Evolutionary conservation across 64 coral and sea anemone species (phyloP).

Genomic region (Porites lutea): DNA sequence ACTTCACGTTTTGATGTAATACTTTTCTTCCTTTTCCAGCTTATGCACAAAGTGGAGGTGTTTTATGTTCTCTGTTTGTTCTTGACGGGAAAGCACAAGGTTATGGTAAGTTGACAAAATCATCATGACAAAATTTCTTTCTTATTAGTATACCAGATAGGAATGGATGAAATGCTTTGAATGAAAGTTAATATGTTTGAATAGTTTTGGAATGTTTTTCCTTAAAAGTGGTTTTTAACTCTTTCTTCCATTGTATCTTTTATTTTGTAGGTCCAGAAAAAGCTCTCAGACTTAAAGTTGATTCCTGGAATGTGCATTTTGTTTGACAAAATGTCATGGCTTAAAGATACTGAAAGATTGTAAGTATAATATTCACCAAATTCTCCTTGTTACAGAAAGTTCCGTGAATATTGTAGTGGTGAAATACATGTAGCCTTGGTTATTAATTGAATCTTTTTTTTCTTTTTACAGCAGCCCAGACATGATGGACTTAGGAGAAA

Average conservation of each 20-base stretch:
- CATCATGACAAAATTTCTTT: neutral
- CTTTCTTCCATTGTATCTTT: neutral
- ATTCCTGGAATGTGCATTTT: conserved; percentile 92
- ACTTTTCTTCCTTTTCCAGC: conserved; percentile 1
- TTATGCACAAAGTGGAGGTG: conserved; percentile 94
- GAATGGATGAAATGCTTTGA: no score
- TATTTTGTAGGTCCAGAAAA: conserved; percentile 71
- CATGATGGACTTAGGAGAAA: conserved; percentile 65
- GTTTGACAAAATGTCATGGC: conserved; percentile 92
- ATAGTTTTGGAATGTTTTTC: no score
- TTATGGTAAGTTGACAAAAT: conserved; percentile 50
- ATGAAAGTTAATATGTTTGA: no score
- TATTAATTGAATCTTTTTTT: neutral
- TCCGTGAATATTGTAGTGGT: no score
- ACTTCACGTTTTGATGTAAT: neutral
- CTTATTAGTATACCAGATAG: no score
- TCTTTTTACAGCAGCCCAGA: conserved; percentile 33
- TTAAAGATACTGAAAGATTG: conserved; percentile 52
- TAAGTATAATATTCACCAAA: neutral
- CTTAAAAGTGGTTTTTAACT: no score
- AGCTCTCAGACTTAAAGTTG: conserved; percentile 78
- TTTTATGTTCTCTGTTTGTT: conserved; percentile 96
- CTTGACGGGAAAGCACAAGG: conserved; percentile 92
- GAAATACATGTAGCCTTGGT: no score
- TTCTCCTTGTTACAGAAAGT: neutral